Evolutionary conservation across 2,888 invertebrate species (phyloP), one percentile per base, ranked within the genome.

Genomic region (Branchellion lobata): DNA sequence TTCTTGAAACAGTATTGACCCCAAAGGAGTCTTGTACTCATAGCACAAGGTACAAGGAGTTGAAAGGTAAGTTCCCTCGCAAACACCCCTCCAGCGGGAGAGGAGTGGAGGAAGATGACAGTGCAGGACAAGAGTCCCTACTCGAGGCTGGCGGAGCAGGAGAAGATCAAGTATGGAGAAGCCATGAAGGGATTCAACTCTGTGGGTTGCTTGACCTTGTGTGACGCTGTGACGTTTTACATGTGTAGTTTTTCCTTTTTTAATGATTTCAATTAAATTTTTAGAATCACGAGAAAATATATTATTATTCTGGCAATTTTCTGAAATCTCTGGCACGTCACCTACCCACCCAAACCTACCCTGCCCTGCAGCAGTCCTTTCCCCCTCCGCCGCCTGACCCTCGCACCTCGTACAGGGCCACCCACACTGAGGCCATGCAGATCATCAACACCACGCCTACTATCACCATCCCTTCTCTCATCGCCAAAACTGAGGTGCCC

Each of bases 161-260:
- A 84, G 81, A 84, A 82, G 80, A 84, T 84, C 84, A 86, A 84
- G 82, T 86, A 84, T 84, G 87, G 85, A 84, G 82, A 80, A 82
- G 86, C 81, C 82, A 86, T 84, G 83, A 83, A 79, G 82, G 85
- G 81, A 79, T 84, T 82, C 84, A 84, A 82, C 84, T 61, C 74
- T 61, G 79, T 79, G 24, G 75, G 18, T 47, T 5, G n/a, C n/a
- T n/a, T n/a, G n/a, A 68, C 11, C 27, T 68, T 18, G 27, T 27
- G 24, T 21, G 11, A 18, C 11, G 24, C 24, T 68, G 69, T 51
- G 18, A 51, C 53, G 14, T 14, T 18, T 51, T 51, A 14, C 53
- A 51, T 14, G 14, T 51, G n/a, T n/a, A n/a, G n/a, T n/a, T n/a
- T n/a, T n/a, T n/a, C n/a, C n/a, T n/a, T n/a, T n/a, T n/a, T n/a